Percentiles rank a stretch among this genome's conserved stretches.
These are phyloP conservation scores for Oreotrochilus melanogaster DNA, from an alignment of 2,113 vertebrate genomes.

Conservation along the genomic window DNA sequence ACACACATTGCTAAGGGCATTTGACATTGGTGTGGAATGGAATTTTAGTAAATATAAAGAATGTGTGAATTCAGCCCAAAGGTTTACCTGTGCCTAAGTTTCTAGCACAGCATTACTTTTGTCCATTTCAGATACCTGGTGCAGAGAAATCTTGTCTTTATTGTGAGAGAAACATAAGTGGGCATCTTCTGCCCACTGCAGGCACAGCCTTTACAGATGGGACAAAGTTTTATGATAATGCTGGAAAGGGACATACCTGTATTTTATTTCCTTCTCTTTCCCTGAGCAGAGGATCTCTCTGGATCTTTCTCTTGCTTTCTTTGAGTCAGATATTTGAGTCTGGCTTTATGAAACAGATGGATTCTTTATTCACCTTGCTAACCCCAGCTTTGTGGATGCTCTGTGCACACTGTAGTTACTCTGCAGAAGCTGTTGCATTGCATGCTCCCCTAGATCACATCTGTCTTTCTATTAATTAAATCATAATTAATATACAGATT, in stretches of 20 bases:
- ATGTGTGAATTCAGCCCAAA: neutral
- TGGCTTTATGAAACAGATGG: neutral
- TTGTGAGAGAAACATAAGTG: neutral
- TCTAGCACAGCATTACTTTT: neutral
- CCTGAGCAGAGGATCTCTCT: neutral
- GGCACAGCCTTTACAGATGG: neutral
- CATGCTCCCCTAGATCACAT: neutral
- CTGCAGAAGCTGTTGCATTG: neutral
- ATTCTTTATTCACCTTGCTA: neutral
- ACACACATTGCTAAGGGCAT: neutral
- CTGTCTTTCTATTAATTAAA: neutral
- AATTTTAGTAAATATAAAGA: neutral
- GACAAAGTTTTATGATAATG: neutral
- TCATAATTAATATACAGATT: neutral
- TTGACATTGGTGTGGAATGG: neutral
- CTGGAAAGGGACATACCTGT: neutral
- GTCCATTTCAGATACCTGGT: neutral
- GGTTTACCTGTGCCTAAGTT: neutral
- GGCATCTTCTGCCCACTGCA: neutral
- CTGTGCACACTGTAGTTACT: fast-evolving
- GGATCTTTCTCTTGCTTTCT: neutral
- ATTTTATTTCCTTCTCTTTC: neutral
- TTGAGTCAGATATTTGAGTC: neutral
- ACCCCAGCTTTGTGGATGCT: neutral
- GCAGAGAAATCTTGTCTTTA: neutral